Evolutionary conservation across 2,113 vertebrate species (phyloP).

Genomic region (Hepsetus odoe): DNA sequence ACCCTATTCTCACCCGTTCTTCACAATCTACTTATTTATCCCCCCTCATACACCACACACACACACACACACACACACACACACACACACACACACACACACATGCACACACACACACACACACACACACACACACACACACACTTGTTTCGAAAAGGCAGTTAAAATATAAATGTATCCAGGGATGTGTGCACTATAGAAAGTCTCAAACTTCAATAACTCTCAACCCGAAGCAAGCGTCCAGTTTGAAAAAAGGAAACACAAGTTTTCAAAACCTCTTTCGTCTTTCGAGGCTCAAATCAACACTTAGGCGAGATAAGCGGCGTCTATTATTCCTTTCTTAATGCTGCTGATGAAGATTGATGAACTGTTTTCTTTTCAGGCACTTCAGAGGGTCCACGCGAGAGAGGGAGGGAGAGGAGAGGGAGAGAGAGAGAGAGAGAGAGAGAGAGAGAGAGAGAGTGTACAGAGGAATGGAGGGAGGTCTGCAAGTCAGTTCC

Average conservation of each 20-base stretch:
- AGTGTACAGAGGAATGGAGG: constrained; percentile 39
- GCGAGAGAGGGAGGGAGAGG: constrained; percentile 27
- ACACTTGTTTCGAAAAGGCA: too few species aligned
- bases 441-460: constrained; percentile 10
- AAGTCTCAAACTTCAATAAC: too few species aligned
- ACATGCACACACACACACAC: too few species aligned
- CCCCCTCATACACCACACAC: too few species aligned
- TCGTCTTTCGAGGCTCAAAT: constrained; percentile 53
- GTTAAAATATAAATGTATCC: too few species aligned
- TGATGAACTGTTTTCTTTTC: constrained; percentile 80
- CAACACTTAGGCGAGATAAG: constrained; percentile 55
- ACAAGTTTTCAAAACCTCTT: constrained; percentile 34
- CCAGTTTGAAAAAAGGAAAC: neutral
- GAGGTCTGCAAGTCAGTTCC: constrained; percentile 53
- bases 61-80: too few species aligned
- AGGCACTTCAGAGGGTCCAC: constrained; percentile 71
- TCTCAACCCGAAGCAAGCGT: neutral
- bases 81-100: too few species aligned
- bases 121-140: too few species aligned
- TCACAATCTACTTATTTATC: too few species aligned
- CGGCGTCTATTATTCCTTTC: constrained; percentile 61
- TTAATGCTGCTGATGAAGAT: constrained; percentile 74
- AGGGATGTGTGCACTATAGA: too few species aligned
- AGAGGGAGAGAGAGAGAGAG: constrained; percentile 9
- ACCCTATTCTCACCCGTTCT: neutral